Evolutionary conservation across 2,797 vertebrate species (phyloP).

Genomic region (Sebastes matsubarae): DNA sequence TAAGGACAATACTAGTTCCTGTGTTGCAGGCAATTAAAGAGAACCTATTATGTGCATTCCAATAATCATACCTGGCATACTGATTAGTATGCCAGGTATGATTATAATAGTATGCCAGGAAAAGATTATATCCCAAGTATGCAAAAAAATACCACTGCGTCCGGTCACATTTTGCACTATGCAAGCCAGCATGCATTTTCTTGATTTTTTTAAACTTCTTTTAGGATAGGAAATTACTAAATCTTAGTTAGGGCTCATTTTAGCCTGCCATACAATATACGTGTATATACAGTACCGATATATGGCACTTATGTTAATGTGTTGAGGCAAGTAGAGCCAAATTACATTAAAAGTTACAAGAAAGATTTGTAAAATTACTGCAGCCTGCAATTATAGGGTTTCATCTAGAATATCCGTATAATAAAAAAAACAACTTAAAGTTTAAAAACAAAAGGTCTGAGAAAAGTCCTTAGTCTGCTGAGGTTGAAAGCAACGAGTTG

Average conservation of each 20-base stretch:
- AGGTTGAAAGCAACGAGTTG: not conserved
- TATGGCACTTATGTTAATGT: not conserved
- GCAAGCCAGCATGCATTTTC: too few relatives aligned
- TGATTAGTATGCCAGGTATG: too few relatives aligned
- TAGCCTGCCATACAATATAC: not conserved
- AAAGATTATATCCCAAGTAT: too few relatives aligned
- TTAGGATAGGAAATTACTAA: not conserved
- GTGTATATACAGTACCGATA: not conserved
- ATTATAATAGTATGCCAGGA: too few relatives aligned
- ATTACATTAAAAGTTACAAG: not conserved
- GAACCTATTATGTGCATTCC: too few relatives aligned
- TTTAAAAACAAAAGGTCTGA: not conserved
- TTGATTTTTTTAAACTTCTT: not conserved
- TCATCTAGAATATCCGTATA: not conserved
- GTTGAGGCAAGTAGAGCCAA: not conserved
- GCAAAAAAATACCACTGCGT: too few relatives aligned
- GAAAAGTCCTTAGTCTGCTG: not conserved
- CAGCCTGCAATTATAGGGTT: not conserved
- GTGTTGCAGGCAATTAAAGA: not conserved
- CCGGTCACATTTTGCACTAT: too few relatives aligned
- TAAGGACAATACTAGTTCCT: too few relatives aligned
- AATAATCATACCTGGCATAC: too few relatives aligned
- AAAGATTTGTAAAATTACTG: not conserved
- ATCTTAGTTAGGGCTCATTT: not conserved
- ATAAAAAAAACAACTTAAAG: not conserved